These are phyloP conservation scores for Pseudochirops cupreus DNA, from an alignment of 2,797 vertebrate genomes.

Conservation along the genomic window DNA sequence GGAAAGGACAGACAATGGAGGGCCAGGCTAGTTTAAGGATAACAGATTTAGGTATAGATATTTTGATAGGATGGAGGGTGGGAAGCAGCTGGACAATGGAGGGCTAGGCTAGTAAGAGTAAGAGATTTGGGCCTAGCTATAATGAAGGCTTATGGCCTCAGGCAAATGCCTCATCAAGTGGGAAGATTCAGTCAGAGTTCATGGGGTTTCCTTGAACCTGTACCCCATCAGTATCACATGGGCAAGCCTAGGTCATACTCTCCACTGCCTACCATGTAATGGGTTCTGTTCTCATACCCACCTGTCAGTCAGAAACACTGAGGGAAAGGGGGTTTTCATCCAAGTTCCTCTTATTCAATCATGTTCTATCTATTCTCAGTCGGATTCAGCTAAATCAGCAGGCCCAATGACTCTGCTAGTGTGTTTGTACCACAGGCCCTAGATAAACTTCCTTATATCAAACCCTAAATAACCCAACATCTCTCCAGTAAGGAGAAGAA, in stretches of 20 bases:
- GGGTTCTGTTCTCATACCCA: background rate
- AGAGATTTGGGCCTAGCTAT: too few relatives aligned
- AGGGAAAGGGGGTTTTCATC: background rate
- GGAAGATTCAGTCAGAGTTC: too few relatives aligned
- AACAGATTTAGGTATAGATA: too few relatives aligned
- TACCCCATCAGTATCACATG: background rate
- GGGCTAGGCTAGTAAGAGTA: too few relatives aligned
- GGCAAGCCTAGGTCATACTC: background rate
- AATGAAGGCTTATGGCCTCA: too few relatives aligned
- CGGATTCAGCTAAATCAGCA: background rate
- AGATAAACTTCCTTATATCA: background rate
- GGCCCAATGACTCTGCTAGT: background rate
- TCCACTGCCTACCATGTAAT: background rate
- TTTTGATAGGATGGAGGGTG: too few relatives aligned
- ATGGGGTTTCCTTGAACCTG: too few relatives aligned
- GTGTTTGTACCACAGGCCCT: background rate
- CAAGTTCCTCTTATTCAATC: background rate
- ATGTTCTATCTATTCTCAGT: too few relatives aligned
- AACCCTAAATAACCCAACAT: background rate
- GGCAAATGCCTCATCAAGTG: too few relatives aligned
- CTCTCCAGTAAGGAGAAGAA: background rate
- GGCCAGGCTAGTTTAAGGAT: too few relatives aligned
- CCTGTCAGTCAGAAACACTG: background rate
- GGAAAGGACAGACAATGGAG: too few relatives aligned
- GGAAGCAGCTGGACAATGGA: too few relatives aligned